Evolutionary conservation across 2,113 vertebrate genomes (phyloP).

Genomic region (Anas platyrhynchos): DNA sequence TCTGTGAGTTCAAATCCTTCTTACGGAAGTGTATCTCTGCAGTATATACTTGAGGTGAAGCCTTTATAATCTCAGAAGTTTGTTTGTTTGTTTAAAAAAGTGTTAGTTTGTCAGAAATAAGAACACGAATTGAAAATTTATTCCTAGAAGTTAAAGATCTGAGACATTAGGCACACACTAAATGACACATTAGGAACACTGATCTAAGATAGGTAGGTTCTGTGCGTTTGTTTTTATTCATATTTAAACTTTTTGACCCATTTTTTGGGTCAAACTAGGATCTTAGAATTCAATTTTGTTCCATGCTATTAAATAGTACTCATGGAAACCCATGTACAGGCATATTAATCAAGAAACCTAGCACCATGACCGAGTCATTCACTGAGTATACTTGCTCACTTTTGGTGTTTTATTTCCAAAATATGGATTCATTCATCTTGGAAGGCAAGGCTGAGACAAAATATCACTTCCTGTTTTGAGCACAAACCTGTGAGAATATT

Average conservation of each 20-base stretch:
- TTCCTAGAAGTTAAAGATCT: not conserved
- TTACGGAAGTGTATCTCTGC: not conserved
- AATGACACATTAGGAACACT: not conserved
- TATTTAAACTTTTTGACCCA: not conserved
- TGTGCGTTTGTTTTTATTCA: not conserved
- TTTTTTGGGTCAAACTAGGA: not conserved
- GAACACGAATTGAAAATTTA: not conserved
- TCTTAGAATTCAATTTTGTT: not conserved
- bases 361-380: not conserved
- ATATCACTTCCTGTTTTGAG: not conserved
- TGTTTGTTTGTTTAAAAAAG: not conserved
- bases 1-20: not conserved
- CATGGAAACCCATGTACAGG: rapidly evolving
- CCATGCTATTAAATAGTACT: not conserved
- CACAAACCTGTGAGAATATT: not conserved
- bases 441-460: not conserved
- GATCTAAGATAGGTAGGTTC: not conserved
- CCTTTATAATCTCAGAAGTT: not conserved
- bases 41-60: not conserved
- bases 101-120: not conserved
- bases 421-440: not conserved
- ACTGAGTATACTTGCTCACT: not conserved
- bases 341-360: not conserved
- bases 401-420: not conserved
- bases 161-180: not conserved